Evolutionary conservation across 2,888 invertebrate genomes (phyloP).

Genomic region (Ornithoptera alexandrae): DNA sequence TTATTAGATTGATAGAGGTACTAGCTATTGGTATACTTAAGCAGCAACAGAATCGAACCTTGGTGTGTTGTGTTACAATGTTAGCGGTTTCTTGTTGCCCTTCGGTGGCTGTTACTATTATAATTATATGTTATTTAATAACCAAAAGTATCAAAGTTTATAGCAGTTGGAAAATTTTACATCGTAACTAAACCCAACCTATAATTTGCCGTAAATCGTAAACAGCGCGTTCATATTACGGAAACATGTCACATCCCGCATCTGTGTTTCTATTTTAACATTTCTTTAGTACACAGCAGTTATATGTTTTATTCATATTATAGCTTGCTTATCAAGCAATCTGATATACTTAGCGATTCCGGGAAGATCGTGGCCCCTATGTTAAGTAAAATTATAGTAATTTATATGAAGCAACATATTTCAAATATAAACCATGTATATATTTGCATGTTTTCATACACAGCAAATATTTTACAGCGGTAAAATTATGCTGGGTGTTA

Average conservation of each 20-base stretch:
- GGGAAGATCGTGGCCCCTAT: constrained; percentile 14
- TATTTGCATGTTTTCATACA: too few relatives aligned
- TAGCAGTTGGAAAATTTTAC: background rate
- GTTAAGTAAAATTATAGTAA: background rate
- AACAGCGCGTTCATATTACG: constrained; percentile 27
- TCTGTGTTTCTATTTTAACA: constrained; percentile 30
- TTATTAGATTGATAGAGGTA: too few relatives aligned
- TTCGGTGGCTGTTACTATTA: background rate
- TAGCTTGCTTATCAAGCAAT: constrained; percentile 24
- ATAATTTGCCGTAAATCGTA: constrained; percentile 26
- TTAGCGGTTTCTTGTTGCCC: too few relatives aligned
- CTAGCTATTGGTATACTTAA: too few relatives aligned
- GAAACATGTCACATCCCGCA: constrained; percentile 29
- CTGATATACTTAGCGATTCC: constrained; percentile 28
- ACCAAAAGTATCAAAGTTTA: background rate
- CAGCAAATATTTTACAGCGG: too few relatives aligned
- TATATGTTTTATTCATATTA: constrained; percentile 28
- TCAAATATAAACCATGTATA: background rate
- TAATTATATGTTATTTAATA: background rate
- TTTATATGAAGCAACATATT: background rate
- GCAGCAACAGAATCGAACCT: too few relatives aligned
- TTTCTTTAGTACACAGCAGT: constrained; percentile 26
- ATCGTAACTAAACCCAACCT: constrained; percentile 22
- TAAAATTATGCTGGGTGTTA: too few relatives aligned
- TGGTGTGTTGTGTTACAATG: too few relatives aligned